Evolutionary conservation across 2,888 invertebrate species (phyloP), one percentile per base, ranked within the genome.

Genomic region (Drosophila testacea): DNA sequence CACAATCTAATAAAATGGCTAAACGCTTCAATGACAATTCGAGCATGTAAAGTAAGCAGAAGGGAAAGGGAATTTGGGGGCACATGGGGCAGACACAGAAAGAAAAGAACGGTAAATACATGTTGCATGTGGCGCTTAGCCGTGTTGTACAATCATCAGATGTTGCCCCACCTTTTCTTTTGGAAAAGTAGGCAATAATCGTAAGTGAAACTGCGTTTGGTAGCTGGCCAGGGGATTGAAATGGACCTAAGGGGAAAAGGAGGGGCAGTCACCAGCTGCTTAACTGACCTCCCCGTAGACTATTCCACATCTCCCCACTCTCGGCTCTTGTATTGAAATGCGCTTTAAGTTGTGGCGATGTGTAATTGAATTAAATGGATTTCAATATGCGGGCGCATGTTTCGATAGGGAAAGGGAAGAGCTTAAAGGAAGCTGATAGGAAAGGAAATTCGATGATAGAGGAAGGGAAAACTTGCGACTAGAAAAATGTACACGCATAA

Each of bases 1-100:
- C 84, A 76, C 90, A 89, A 89, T 90, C 90, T 83, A 88, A 91
- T 90, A 89, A 89, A 88, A 91, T 91, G 90, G 79, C 84, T 90
- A 90, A 91, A 90, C 85, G 89, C 88, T 90, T 90, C 89, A 88
- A 82, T 89, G 86, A 83, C 88, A 90, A 90, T 85, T 90, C 88
- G 81, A 91, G 87, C 91, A 89, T 91, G 81, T 86, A 88, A 90
- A 90, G 84, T 32, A 46, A 77, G 59, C n/a, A 39, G 27, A 22
- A 36, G 54, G 32, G 7, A 11, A 13, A 10, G 34, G 13, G 16
- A 9, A 4, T 3, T 10, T 10, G 7, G 71, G 42, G 22, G 44
- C 5, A 32, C 22, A 9, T 1, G 22, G 13, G 7, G 36, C 11
- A 48, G 6, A 22, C 32, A 41, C 39, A 46, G 56, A 71, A 42